phyloP scores from a whole-genome alignment of 1,140 invertebrate species.

The Chrysopa pallens region DNA sequence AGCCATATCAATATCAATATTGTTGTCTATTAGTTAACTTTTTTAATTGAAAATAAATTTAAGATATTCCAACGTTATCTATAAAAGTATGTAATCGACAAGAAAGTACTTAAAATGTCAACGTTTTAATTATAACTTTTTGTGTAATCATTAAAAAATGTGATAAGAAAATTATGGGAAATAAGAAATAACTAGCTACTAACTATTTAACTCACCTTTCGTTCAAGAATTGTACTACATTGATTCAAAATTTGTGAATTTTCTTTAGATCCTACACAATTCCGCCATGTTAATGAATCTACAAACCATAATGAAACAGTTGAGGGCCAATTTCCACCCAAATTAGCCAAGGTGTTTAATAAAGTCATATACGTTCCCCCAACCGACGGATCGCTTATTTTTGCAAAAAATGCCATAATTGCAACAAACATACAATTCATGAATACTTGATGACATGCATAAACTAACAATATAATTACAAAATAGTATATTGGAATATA shows the following conservation, averaged over 20 bases:
- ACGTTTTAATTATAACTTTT: too few species aligned
- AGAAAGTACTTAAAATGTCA: too few species aligned
- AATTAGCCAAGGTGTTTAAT: slow-evolving; percentile 88
- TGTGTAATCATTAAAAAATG: too few species aligned
- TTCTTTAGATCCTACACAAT: slow-evolving; percentile 35
- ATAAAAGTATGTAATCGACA: too few species aligned
- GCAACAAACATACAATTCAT: slow-evolving; percentile 47
- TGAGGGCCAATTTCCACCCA: slow-evolving; percentile 94
- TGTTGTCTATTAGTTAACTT: too few species aligned
- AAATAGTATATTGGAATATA: slow-evolving; percentile 66
- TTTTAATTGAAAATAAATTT: too few species aligned
- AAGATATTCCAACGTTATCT: too few species aligned
- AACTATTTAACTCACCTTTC: slow-evolving; percentile 23
- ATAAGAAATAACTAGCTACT: not conserved
- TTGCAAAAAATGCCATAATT: slow-evolving; percentile 60
- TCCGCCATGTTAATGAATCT: slow-evolving; percentile 68
- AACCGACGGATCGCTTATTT: slow-evolving; percentile 79
- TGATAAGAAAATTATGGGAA: slow-evolving; percentile 1
- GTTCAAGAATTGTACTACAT: slow-evolving; percentile 28
- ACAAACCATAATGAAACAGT: slow-evolving; percentile 86
- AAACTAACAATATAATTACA: slow-evolving; percentile 53
- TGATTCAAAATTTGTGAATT: slow-evolving; percentile 27
- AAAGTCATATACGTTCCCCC: slow-evolving; percentile 99
- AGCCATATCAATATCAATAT: too few species aligned
- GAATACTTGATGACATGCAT: slow-evolving; percentile 79